Evolutionary conservation across 2,113 vertebrate genomes (phyloP), one percentile per base, ranked within the genome.

Genomic region (Zapus hudsonius): DNA sequence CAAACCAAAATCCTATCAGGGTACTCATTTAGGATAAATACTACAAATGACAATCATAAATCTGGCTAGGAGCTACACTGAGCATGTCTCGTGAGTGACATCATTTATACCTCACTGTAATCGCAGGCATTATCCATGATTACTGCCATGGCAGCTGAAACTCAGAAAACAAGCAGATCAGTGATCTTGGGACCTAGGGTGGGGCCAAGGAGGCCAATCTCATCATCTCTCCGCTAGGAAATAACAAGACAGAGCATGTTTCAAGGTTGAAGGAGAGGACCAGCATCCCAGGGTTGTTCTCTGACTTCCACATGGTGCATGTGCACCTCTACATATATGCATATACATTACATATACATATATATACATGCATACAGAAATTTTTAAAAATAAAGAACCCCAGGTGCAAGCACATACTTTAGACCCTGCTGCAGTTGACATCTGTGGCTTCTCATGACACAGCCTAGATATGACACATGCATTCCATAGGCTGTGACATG

Each of bases 1-100:
- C 8, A 63, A 4, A 40, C 42, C 70, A 3, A 27, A 0, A 17
- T 23, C 38, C 40, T 17, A 47, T 0, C 0, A 64, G 12, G 1
- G 31, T 0, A 36, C 64, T 63, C 3, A 3, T n/a, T 59, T 27
- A 63, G 63, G 16, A 22, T 31, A 38, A 72, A 44, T 11, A 33
- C 29, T 3, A 36, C 44, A 29, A 29, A 23, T 6, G 33, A 29
- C 55, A 38, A 10, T 27, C 20, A 1, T 16, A 36, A 64, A 7
- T 3, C 31, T 55, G 89, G 7, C 83, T 57, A 23, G 33, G 78
- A 38, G 4, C 29, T 6, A 13, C 2, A 57, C 31, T 11, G 11
- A 72, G 27, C n/a, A 25, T 2, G 27, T 38, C 59, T 59, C 22
- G 2, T 6, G 29, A 63, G 40, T 57, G 55, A 76, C 33, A 52